A percentile compares a stretch with the other conserved stretches of the same genome.
These are phyloP conservation scores for Chorisops tibialis DNA, from an alignment of 2,888 invertebrate species.

Conservation along the genomic window DNA sequence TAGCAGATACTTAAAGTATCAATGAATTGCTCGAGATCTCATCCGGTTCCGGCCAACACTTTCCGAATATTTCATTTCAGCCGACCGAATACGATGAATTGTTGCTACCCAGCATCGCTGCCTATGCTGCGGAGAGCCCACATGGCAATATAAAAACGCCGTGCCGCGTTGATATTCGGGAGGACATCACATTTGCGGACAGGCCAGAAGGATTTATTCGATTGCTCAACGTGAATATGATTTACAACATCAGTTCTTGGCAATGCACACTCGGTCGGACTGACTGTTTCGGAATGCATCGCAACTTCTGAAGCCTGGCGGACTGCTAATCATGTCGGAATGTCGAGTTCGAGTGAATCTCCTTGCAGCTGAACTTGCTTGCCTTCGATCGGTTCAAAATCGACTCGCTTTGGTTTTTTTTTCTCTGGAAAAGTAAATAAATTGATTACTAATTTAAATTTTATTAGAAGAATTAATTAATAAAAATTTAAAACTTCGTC, in stretches of 20 bases:
- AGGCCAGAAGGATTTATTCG: conserved; percentile 62
- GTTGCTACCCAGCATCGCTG: conserved; percentile 59
- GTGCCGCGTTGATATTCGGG: conserved; percentile 63
- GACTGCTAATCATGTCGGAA: too few species aligned
- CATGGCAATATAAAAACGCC: conserved; percentile 68
- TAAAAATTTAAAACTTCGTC: too few species aligned
- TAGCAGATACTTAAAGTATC: too few species aligned
- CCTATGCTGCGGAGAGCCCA: conserved; percentile 56
- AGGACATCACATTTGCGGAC: conserved; percentile 50
- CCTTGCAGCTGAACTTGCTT: too few species aligned
- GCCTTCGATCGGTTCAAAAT: too few species aligned
- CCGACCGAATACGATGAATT: conserved; percentile 72
- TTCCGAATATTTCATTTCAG: conserved; percentile 72
- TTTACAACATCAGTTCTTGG: conserved; percentile 80
- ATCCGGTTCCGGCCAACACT: conserved; percentile 83
- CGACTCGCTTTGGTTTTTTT: too few species aligned
- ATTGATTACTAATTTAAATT: too few species aligned
- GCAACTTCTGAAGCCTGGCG: too few species aligned
- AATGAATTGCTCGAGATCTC: conserved; percentile 71
- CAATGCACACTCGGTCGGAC: conserved; percentile 66
- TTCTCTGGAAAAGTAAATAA: too few species aligned
- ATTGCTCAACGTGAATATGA: conserved; percentile 80
- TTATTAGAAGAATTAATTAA: too few species aligned
- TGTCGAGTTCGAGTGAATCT: too few species aligned
- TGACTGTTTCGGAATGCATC: conserved; percentile 73